phyloP scores from a whole-genome alignment of 2,113 vertebrate species.

The Corynorhinus townsendii region DNA sequence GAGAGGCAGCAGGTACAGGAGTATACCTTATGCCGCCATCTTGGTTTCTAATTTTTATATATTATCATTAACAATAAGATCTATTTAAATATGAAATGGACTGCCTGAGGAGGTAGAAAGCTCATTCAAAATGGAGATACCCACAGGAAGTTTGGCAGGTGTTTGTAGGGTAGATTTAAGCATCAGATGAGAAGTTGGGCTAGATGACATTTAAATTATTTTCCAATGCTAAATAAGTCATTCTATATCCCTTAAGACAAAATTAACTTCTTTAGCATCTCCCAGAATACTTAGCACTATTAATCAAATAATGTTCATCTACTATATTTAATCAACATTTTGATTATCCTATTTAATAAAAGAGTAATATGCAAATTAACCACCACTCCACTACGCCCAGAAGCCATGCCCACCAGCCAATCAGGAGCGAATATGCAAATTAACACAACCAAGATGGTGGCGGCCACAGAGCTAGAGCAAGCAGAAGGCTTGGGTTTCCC shows the following conservation, averaged over 20 bases:
- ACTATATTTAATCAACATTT: not conserved
- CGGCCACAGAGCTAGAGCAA: too few relatives aligned
- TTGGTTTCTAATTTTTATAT: not conserved
- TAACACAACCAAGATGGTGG: too few relatives aligned
- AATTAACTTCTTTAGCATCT: not conserved
- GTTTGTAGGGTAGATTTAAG: not conserved
- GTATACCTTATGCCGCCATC: too few relatives aligned
- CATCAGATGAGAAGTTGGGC: not conserved
- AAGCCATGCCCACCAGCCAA: too few relatives aligned
- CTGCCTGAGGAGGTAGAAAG: not conserved
- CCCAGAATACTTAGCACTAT: not conserved
- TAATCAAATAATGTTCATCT: not conserved
- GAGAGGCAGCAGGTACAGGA: too few relatives aligned
- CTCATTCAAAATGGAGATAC: not conserved
- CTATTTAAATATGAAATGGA: not conserved
- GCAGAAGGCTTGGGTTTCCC: too few relatives aligned
- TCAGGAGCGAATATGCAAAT: too few relatives aligned
- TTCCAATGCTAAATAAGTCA: not conserved
- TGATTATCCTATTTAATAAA: not conserved
- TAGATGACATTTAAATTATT: slow-evolving; percentile 4
- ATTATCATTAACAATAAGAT: not conserved
- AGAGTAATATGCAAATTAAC: too few relatives aligned
- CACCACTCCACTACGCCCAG: too few relatives aligned
- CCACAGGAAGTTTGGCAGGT: not conserved
- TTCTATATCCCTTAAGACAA: not conserved